Evolutionary conservation across 30 jellyfish, hydroid and myxozoan genomes (phyloP).

Genomic region (Aurelia aurita complex sp. Pacific): DNA sequence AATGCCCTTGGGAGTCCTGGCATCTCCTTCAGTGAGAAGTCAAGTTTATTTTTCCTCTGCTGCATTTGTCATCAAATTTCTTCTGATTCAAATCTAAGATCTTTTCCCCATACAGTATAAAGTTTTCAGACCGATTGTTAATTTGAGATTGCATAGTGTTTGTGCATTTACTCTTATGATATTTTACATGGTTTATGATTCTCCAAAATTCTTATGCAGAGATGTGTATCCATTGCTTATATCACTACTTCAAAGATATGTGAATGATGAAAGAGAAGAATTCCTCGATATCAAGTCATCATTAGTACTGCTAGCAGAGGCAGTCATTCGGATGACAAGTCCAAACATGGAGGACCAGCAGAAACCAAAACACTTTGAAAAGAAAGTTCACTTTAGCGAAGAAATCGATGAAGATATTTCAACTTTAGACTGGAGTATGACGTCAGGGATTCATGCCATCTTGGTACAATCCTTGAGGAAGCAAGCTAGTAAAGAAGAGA

Average conservation of each 20-base stretch:
- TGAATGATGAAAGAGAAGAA: neutral
- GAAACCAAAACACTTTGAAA: neutral
- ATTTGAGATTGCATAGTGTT: too few relatives aligned
- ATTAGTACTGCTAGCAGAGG: conserved; percentile 22
- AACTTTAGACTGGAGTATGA: conserved; percentile 8
- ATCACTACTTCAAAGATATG: conserved; percentile 36
- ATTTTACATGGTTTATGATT: neutral
- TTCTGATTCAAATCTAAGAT: too few relatives aligned
- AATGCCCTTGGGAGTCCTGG: too few relatives aligned
- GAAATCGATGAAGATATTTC: neutral
- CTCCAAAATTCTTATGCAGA: conserved; percentile 1
- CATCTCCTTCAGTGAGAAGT: too few relatives aligned
- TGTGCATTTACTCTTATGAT: too few relatives aligned
- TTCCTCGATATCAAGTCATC: neutral
- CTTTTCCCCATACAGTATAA: too few relatives aligned
- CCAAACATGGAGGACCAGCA: neutral
- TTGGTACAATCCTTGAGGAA: conserved; percentile 3
- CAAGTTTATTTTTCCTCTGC: too few relatives aligned
- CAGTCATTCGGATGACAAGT: conserved; percentile 8
- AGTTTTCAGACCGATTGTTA: too few relatives aligned
- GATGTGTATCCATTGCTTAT: conserved; percentile 39
- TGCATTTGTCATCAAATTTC: too few relatives aligned
- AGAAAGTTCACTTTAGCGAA: conserved; percentile 3
- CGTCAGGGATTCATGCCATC: conserved; percentile 19
- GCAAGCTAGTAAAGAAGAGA: too few relatives aligned